Conservation (phyloP, 2,888 invertebrate genomes). For the Thalpophila matura region DNA sequence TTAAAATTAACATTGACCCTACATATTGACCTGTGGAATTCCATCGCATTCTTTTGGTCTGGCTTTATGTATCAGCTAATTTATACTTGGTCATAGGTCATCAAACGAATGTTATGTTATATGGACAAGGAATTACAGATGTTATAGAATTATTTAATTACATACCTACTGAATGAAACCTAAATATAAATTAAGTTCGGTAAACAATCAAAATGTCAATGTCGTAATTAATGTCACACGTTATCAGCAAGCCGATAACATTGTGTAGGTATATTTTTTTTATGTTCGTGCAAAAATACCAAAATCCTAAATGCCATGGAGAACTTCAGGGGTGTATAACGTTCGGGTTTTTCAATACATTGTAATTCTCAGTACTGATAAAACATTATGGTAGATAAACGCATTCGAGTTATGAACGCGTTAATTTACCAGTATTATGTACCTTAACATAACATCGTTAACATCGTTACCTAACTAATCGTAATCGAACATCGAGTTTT, state of each 20-base stretch:
- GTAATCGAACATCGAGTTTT: slow-evolving; percentile 55
- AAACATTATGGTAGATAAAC: slow-evolving; percentile 29
- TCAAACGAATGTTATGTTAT: not conserved
- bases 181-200: not conserved
- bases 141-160: not conserved
- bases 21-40: slow-evolving; percentile 25
- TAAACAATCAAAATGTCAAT: slow-evolving; percentile 10
- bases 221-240: not conserved
- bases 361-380: slow-evolving; percentile 26
- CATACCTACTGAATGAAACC: not conserved
- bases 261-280: too few relatives aligned
- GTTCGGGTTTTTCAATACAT: slow-evolving; percentile 10
- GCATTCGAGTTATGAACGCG: slow-evolving; percentile 30
- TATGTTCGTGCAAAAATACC: not conserved
- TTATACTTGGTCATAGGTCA: slow-evolving; percentile 25
- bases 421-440: slow-evolving; percentile 18
- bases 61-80: slow-evolving; percentile 19
- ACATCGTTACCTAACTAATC: slow-evolving; percentile 58
- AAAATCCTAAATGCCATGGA: slow-evolving; percentile 11
- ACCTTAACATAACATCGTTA: too few relatives aligned
- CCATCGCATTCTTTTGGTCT: slow-evolving; percentile 13
- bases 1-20: slow-evolving; percentile 36
- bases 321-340: slow-evolving; percentile 22
- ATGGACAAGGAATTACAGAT: not conserved
- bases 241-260: not conserved